Base-by-base conservation (phyloP, 2,888 invertebrate species). In the Laspeyria flexula region DNA sequence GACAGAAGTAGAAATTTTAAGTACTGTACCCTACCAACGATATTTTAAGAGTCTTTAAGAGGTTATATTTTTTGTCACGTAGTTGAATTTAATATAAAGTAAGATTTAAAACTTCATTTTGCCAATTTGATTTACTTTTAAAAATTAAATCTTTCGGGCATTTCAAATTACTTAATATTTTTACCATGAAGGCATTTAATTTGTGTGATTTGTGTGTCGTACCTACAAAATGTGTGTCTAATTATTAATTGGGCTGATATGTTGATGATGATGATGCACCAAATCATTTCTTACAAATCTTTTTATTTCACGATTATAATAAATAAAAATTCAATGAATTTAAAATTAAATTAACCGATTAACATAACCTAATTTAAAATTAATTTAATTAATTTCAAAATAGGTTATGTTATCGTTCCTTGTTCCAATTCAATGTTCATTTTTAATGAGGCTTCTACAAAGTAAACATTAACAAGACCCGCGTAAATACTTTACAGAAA, bases 381-480 rank as follows among this genome's bases (percentile, higher is more conserved):
- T 52, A 59, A 55, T 47, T 50, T 55, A 34, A 42, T 37, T 25
- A 35, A n/a, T n/a, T n/a, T n/a, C n/a, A n/a, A n/a, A n/a, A n/a
- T n/a, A n/a, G n/a, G n/a, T n/a, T n/a, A n/a, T n/a, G n/a, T n/a
- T n/a, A n/a, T n/a, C n/a, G n/a, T n/a, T n/a, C n/a, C n/a, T n/a
- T n/a, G n/a, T n/a, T n/a, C n/a, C n/a, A 16, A 16, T 51, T 33
- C 30, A 12, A 44, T 45, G 18, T 50, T 56, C 9, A 52, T 45
- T 67, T 59, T 60, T 55, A 63, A 63, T 60, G 45, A 60, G n/a
- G 33, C 21, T 46, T 25, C 29, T 9, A 43, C 44, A 47, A 42
- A 31, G 33, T 37, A 51, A 58, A 57, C 47, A 53, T 55, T 45
- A 46, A 30, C 27, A 23, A 33, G 52, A 40, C 27, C 43, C 16